Evolutionary conservation across 1,140 invertebrate genomes (phyloP), one percentile per base, ranked within the genome.

Genomic region (Brevipalpus yothersi): DNA sequence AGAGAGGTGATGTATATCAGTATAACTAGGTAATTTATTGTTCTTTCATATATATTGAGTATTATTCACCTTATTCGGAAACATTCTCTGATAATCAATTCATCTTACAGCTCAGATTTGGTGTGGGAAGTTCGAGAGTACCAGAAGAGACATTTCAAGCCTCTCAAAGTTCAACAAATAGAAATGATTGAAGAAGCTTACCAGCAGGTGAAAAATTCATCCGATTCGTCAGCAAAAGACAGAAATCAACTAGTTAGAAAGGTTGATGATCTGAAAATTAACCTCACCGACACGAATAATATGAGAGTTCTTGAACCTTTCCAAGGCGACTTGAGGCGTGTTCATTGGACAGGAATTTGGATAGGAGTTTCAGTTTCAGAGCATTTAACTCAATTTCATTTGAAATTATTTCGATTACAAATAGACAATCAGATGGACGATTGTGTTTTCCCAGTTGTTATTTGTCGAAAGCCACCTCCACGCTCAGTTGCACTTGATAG

Each of bases 351-450:
- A 21, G 41, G 62, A 4, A 19, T 63, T 31, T 63, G 61, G 61
- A 17, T 53, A 17, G 17, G 13, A 9, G 23, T 58, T 23, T 17
- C 43, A 5, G 11, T 17, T 12, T 62, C 60, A 13, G 61, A 63
- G n/a, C 61, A 63, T 41, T 17, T 58, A 5, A 59, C 31, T 8
- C 40, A 64, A 45, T 58, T 63, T 11, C 70, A 70, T 61, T 15
- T 67, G 7, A 71, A 71, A 59, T 53, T 71, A 13, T 68, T 69
- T 49, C 62, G 66, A 51, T 58, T 74, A 58, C 69, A 75, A 76
- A 79, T 94, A 58, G 91, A 96, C 71, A 92, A 94, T 76, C 91
- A 95, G 70, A 74, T 94, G 56, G 76, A 79, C 15, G 83, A 92
- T 67, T 87, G 84, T 64, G 80, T 94, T 42, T 99, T 96, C 75